Percentiles rank a stretch among this genome's conserved stretches.
Conservation (phyloP, 2,113 vertebrate genomes). For the Picathartes gymnocephalus region DNA sequence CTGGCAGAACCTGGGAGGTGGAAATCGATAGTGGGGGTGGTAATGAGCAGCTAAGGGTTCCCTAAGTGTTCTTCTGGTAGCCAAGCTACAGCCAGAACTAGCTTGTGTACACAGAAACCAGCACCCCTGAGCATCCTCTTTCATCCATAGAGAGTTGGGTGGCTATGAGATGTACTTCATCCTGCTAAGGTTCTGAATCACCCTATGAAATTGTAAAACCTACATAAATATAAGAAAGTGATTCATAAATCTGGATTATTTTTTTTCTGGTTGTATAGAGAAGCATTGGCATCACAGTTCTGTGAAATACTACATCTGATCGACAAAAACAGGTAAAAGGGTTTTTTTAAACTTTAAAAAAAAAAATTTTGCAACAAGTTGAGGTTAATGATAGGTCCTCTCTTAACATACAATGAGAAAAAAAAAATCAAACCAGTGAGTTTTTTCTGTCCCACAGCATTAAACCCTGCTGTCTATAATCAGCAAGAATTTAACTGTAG, state of each 20-base stretch:
- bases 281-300: background rate
- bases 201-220: background rate
- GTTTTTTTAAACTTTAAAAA: background rate
- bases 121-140: background rate
- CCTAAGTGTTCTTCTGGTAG: background rate
- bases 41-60: background rate
- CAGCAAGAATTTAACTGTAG: background rate
- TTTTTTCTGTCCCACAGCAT: background rate
- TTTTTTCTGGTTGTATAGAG: background rate
- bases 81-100: background rate
- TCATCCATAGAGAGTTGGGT: background rate
- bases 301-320: background rate
- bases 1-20: background rate
- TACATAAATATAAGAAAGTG: background rate
- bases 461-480: background rate
- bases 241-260: background rate
- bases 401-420: background rate
- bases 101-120: background rate
- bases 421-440: background rate
- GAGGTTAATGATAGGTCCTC: background rate
- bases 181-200: background rate
- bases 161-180: background rate
- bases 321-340: background rate
- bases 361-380: background rate
- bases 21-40: background rate